Evolutionary conservation across 2,113 vertebrate species (phyloP).

Genomic region (Odocoileus hemionus): DNA sequence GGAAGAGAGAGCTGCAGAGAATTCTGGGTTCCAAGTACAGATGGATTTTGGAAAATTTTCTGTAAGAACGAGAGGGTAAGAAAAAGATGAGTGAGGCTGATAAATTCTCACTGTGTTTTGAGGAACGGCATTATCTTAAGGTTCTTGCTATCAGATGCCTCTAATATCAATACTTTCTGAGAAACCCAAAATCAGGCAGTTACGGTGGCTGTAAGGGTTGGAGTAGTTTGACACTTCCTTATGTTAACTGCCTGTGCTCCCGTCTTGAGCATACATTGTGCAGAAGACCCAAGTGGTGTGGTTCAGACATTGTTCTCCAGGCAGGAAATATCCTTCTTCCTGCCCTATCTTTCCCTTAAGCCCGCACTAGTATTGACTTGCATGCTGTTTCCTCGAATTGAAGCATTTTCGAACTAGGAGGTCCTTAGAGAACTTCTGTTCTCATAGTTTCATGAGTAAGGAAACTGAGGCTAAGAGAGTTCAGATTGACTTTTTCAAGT

Average conservation of each 20-base stretch:
- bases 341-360: background rate
- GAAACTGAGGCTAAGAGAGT: background rate
- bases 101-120: background rate
- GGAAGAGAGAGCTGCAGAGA: background rate
- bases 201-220: background rate
- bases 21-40: background rate
- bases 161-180: background rate
- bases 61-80: background rate
- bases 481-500: background rate
- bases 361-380: accelerated
- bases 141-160: background rate
- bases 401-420: background rate
- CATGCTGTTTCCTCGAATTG: background rate
- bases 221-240: background rate
- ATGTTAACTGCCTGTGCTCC: background rate
- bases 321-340: background rate
- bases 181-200: background rate
- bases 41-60: conserved; percentile 1
- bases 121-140: background rate
- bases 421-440: background rate
- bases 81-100: background rate
- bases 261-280: background rate
- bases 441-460: background rate
- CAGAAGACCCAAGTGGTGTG: background rate
- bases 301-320: background rate